Evolutionary conservation across 2,113 vertebrate species (phyloP).

Genomic region (Mustela nigripes): DNA sequence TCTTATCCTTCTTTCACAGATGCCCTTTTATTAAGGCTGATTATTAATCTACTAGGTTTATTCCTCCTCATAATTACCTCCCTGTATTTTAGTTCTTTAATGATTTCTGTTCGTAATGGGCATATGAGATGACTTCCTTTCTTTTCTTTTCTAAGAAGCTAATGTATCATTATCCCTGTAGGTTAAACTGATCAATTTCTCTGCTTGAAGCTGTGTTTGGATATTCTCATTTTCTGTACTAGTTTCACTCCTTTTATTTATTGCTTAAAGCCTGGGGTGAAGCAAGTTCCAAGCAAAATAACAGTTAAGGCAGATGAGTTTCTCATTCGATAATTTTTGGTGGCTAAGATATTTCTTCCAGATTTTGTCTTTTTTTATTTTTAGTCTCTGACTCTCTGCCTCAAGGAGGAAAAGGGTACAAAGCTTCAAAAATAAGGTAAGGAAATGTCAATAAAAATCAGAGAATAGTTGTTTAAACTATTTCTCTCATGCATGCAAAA

Average conservation of each 20-base stretch:
- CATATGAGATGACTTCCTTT: background rate
- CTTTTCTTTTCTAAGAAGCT: background rate
- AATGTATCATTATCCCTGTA: constrained; percentile 57
- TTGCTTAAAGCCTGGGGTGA: background rate
- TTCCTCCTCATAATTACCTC: background rate
- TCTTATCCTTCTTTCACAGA: constrained; percentile 20
- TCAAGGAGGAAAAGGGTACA: background rate
- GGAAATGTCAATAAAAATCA: background rate
- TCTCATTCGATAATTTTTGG: constrained; percentile 12
- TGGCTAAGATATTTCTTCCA: constrained; percentile 22
- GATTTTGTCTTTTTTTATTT: constrained; percentile 21
- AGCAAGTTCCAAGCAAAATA: constrained; percentile 44
- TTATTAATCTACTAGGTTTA: background rate
- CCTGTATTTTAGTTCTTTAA: background rate
- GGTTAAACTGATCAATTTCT: constrained; percentile 52
- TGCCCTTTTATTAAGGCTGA: background rate
- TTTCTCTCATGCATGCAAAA: background rate
- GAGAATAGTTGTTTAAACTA: background rate
- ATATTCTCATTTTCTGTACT: constrained; percentile 54
- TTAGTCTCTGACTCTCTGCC: background rate
- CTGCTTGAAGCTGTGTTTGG: background rate
- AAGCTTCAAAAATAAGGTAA: background rate
- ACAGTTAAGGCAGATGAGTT: background rate
- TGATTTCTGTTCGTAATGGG: constrained; percentile 21
- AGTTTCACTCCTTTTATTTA: background rate